A percentile compares a stretch with the other conserved stretches of the same genome.
phyloP scores from a whole-genome alignment of 1,140 invertebrate genomes.

The Drosophila lacteicornis region DNA sequence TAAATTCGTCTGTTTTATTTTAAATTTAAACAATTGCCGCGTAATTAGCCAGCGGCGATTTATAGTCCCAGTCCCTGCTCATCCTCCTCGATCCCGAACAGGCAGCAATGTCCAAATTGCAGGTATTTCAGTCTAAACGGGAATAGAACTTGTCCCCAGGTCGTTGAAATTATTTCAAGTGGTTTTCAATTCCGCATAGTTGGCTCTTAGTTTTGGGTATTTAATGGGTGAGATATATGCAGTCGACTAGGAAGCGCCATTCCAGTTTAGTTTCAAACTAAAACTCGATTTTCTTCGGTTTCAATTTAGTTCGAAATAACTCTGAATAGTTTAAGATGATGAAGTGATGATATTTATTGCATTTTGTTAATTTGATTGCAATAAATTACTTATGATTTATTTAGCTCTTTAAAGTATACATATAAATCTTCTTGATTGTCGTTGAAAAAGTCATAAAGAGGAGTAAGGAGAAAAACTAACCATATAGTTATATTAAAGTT shows the following conservation, averaged over 20 bases:
- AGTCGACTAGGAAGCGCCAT: constrained; percentile 16
- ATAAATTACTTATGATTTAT: constrained; percentile 11
- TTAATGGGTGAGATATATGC: constrained; percentile 13
- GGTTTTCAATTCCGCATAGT: constrained; percentile 70
- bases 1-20: constrained; percentile 44
- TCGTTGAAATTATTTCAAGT: constrained; percentile 50
- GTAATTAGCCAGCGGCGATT: constrained; percentile 57
- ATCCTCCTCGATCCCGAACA: not conserved
- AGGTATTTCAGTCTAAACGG: constrained; percentile 28
- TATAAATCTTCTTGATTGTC: not conserved
- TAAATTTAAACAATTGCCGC: constrained; percentile 68
- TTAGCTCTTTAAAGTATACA: not conserved
- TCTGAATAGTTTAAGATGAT: not conserved
- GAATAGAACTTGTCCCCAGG: constrained; percentile 54
- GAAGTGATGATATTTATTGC: not conserved
- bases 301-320: not conserved
- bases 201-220: constrained; percentile 17
- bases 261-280: not conserved
- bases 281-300: not conserved
- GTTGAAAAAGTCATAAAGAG: not conserved
- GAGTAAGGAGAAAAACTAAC: no score
- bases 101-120: constrained; percentile 11
- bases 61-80: constrained; percentile 12
- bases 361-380: not conserved
- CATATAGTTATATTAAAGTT: no score